These are phyloP conservation scores for Aplysia californica DNA, from an alignment of 1,140 invertebrate species.

Conservation along the genomic window DNA sequence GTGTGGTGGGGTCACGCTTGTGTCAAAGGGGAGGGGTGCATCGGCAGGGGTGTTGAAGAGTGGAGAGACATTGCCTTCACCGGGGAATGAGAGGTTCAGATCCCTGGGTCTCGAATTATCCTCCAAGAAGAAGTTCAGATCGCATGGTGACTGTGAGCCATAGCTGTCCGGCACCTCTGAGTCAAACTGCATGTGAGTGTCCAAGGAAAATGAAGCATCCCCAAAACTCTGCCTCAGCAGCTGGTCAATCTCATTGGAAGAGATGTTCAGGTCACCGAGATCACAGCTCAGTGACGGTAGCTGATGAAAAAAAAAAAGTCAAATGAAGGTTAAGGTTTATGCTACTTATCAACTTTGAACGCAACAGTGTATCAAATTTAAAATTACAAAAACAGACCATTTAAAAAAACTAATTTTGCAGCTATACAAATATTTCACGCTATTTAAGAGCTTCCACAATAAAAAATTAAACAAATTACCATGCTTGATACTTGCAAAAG, in stretches of 20 bases:
- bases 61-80: not conserved
- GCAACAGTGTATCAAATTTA: no score
- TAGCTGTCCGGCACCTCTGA: not conserved
- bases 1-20: not conserved
- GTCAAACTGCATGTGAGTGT: not conserved
- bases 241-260: conserved; percentile 22
- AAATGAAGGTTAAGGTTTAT: not conserved
- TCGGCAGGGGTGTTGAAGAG: not conserved
- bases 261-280: conserved; percentile 17
- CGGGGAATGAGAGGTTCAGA: not conserved
- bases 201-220: not conserved
- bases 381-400: not conserved
- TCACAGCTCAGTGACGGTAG: conserved; percentile 21
- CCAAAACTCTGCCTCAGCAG: conserved; percentile 7
- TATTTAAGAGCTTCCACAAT: not conserved
- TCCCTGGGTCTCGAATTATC: not conserved
- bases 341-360: no score
- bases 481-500: not conserved
- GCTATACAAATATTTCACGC: not conserved
- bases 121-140: conserved; percentile 25
- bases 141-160: not conserved
- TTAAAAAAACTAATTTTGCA: not conserved
- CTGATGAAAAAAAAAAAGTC: conserved; percentile 12
- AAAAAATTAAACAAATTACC: not conserved
- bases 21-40: not conserved